Base-by-base conservation (phyloP, 2,888 invertebrate species). In the Linnaemya tessellans region DNA sequence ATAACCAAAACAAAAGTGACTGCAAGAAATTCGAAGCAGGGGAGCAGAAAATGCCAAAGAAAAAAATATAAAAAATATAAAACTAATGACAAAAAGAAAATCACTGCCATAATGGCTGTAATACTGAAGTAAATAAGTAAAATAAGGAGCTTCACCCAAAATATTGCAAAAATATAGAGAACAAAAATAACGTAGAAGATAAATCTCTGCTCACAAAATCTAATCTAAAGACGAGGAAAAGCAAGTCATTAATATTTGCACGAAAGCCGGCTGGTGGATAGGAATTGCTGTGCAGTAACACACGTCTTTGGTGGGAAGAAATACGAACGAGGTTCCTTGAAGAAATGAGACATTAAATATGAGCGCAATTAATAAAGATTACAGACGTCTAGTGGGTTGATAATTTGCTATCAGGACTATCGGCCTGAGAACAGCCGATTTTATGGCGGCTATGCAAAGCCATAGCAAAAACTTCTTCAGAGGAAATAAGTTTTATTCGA, bases 81-180 rank as follows among this genome's bases (percentile, higher is more conserved):
- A 56, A 41, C 35, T 56, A 64, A 79, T 62, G 67, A 65, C 80
- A 80, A 67, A 79, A 68, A 77, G 58, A 87, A 87, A 87, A 87
- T 87, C 87, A 87, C 87, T 86, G 78, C 84, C 83, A 87, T 87
- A 87, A 87, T 85, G 79, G 79, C 74, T 71, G 79, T 84, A 62
- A 79, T 82, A 65, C 71, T 46, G 58, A 75, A 85, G 70, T 82
- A 82, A 82, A 82, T 80, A 85, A 85, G 71, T 85, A 49, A 41
- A 70, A 60, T 22, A 79, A 71, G 58, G 68, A 81, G 79, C 49
- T 58, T 38, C 20, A n/a, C 15, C 11, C 20, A 49, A 30, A 64
- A 38, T 54, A 1, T 54, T 15, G 68, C 30, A 60, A 51, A 43
- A 41, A 65, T 9, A 41, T 10, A 9, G 4, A 77, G 75, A 30